Percentiles rank a stretch among this genome's conserved stretches.
Conservation (phyloP, 2,113 vertebrate species). For the Stegostoma tigrinum region DNA sequence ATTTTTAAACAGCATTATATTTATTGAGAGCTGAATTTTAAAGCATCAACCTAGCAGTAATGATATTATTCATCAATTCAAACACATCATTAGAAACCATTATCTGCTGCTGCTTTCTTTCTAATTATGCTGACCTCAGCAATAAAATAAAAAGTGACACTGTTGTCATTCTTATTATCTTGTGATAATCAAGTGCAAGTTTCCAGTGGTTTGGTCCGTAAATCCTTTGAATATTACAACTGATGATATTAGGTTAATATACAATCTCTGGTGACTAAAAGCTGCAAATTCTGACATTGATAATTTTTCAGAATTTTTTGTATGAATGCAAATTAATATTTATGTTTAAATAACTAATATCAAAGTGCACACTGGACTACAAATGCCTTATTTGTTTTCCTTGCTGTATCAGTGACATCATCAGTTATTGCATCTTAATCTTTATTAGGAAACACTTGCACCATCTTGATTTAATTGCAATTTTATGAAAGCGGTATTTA, state of each 20-base stretch:
- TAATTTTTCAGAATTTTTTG: background rate
- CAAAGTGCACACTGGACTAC: background rate
- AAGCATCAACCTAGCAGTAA: background rate
- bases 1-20: background rate
- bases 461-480: background rate
- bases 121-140: background rate
- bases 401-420: background rate
- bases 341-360: background rate
- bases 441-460: background rate
- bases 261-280: background rate
- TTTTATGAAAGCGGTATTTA: background rate
- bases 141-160: background rate
- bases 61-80: background rate
- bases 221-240: background rate
- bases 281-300: background rate
- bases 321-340: background rate
- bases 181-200: background rate
- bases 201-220: background rate
- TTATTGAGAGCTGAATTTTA: background rate
- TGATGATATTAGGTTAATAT: background rate
- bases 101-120: background rate
- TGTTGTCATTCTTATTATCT: background rate
- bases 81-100: background rate
- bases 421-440: background rate
- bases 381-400: background rate